A percentile compares a stretch with the other conserved stretches of the same genome.
These are phyloP conservation scores for Acronicta alni DNA, from an alignment of 2,888 invertebrate species.

Conservation along the genomic window DNA sequence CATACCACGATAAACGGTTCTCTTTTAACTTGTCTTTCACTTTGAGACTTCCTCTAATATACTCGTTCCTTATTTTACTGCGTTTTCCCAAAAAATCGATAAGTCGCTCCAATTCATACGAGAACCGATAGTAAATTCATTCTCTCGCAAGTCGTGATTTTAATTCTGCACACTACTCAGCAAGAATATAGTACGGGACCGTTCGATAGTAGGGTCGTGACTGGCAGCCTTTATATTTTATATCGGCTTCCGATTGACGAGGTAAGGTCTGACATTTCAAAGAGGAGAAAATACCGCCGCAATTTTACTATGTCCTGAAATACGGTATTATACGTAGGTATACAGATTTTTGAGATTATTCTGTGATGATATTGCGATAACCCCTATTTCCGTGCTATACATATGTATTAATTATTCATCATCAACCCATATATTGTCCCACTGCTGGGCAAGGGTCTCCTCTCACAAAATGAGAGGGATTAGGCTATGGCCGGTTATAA, in stretches of 20 bases:
- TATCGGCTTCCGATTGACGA: slow-evolving; percentile 38
- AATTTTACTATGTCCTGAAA: slow-evolving; percentile 22
- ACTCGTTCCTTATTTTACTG: too few relatives aligned
- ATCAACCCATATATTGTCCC: too few relatives aligned
- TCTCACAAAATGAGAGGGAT: too few relatives aligned
- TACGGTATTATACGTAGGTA: slow-evolving; percentile 20
- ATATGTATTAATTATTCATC: too few relatives aligned
- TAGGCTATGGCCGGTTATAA: too few relatives aligned
- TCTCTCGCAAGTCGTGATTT: slow-evolving; percentile 58
- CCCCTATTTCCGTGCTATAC: too few relatives aligned
- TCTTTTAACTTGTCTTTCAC: too few relatives aligned
- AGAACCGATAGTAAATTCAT: slow-evolving; percentile 27
- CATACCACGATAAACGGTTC: too few relatives aligned
- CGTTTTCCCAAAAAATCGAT: too few relatives aligned
- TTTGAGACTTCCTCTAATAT: too few relatives aligned
- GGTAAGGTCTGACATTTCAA: slow-evolving; percentile 38
- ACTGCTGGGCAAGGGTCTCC: too few relatives aligned
- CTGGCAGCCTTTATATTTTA: slow-evolving; percentile 46
- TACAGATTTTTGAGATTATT: background rate
- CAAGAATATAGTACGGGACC: slow-evolving; percentile 61
- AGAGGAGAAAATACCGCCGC: slow-evolving; percentile 24
- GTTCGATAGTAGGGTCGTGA: slow-evolving; percentile 59
- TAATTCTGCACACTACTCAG: slow-evolving; percentile 54
- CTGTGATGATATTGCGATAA: background rate
- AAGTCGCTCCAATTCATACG: too few relatives aligned